Percentiles rank a stretch among this genome's conserved stretches.
These are phyloP conservation scores for Mastacembelus armatus DNA, from an alignment of 2,797 vertebrate species.

Conservation along the genomic window DNA sequence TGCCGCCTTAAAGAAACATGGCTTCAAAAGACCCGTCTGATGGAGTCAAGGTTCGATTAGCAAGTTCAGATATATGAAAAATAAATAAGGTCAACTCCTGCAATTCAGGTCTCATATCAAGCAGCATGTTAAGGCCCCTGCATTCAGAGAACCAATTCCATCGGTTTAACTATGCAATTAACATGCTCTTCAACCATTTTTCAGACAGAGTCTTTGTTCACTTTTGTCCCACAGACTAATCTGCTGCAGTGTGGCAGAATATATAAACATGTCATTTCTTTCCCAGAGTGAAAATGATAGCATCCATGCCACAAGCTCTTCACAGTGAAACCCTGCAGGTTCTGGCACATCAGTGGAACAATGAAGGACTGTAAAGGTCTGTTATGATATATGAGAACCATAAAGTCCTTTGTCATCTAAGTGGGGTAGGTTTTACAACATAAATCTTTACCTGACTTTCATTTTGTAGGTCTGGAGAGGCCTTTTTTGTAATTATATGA, in stretches of 20 bases:
- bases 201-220: constrained; percentile 46
- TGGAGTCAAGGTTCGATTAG: constrained; percentile 50
- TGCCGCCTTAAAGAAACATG: constrained; percentile 34
- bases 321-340: constrained; percentile 57
- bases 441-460: constrained; percentile 52
- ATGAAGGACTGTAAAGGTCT: constrained; percentile 45
- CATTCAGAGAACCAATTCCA: constrained; percentile 48
- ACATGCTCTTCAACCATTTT: constrained; percentile 20
- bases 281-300: constrained; percentile 63
- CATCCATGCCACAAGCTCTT: constrained; percentile 37
- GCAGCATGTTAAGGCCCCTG: not conserved
- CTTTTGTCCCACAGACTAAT: constrained; percentile 51
- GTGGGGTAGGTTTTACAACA: constrained; percentile 38
- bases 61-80: constrained; percentile 44
- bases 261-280: constrained; percentile 51
- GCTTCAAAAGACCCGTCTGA: constrained; percentile 42
- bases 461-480: constrained; percentile 31
- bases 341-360: constrained; percentile 63
- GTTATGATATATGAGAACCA: constrained; percentile 51
- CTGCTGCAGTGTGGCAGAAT: constrained; percentile 39
- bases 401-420: constrained; percentile 58
- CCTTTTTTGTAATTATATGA: constrained; percentile 24
- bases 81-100: constrained; percentile 53
- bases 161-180: constrained; percentile 35
- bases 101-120: constrained; percentile 23